Conservation (phyloP, 2,888 invertebrate genomes). For the Malacosoma neustria region DNA sequence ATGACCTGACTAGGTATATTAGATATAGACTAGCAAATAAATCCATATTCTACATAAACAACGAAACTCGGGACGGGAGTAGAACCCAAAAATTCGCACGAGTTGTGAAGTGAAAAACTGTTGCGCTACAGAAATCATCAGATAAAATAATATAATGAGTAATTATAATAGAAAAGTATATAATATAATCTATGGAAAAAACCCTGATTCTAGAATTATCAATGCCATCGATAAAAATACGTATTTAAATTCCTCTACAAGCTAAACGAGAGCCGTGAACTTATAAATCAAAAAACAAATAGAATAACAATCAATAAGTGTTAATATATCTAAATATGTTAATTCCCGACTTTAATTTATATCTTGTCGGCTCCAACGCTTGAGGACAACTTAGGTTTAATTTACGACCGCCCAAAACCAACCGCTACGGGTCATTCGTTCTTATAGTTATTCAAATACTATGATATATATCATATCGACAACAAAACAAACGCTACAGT, state of each 20-base stretch:
- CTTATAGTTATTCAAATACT: conserved; percentile 34
- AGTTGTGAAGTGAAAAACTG: too few relatives aligned
- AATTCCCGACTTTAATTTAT: conserved; percentile 28
- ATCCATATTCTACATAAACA: too few relatives aligned
- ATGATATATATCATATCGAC: conserved; percentile 24
- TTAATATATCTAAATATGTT: conserved; percentile 39
- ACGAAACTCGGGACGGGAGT: too few relatives aligned
- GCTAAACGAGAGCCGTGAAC: conserved; percentile 5
- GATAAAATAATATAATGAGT: too few relatives aligned
- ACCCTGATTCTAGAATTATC: too few relatives aligned
- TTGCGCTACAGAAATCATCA: too few relatives aligned
- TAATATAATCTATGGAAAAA: too few relatives aligned
- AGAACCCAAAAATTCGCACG: too few relatives aligned
- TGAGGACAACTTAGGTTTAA: conserved; percentile 8
- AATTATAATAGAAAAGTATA: too few relatives aligned
- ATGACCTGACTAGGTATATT: too few relatives aligned
- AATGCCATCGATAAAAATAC: background rate
- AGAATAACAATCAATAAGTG: conserved; percentile 35
- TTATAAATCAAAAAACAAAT: conserved; percentile 31
- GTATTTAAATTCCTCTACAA: background rate
- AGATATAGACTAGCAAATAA: too few relatives aligned
- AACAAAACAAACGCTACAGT: conserved; percentile 22
- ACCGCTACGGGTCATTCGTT: conserved; percentile 32
- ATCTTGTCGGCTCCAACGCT: conserved; percentile 8
- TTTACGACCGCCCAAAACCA: conserved; percentile 25